Conservation (phyloP, 2,113 vertebrate genomes). For the Hemicordylus capensis region DNA sequence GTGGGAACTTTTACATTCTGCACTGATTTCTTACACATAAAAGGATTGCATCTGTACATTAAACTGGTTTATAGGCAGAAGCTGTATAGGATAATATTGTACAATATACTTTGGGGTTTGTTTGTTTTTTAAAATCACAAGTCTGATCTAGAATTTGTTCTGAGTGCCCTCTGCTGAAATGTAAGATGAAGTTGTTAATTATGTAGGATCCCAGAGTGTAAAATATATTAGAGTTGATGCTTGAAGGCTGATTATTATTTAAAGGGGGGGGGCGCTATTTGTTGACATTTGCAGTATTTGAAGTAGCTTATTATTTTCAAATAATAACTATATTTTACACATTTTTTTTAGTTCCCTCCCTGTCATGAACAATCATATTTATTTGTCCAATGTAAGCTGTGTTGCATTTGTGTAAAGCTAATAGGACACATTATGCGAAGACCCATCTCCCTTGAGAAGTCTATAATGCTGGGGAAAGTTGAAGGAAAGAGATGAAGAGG, state of each 20-base stretch:
- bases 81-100: constrained; percentile 21
- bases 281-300: constrained; percentile 1
- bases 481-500: too few species aligned
- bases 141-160: constrained; percentile 69
- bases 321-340: neutral
- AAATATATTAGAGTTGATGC: constrained; percentile 7
- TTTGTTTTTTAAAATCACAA: constrained; percentile 35
- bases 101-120: constrained; percentile 12
- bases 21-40: constrained; percentile 16
- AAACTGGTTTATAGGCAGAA: neutral
- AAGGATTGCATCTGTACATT: constrained; percentile 30
- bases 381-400: neutral
- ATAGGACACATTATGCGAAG: too few species aligned
- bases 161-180: constrained; percentile 75
- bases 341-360: neutral
- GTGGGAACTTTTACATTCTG: constrained; percentile 37
- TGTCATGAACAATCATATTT: neutral
- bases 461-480: too few species aligned
- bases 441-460: too few species aligned
- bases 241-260: constrained; percentile 10
- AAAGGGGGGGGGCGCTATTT: neutral
- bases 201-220: constrained; percentile 51
- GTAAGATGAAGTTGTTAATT: constrained; percentile 70
- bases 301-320: constrained; percentile 6
- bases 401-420: neutral